Percentiles rank a stretch among this genome's conserved stretches.
phyloP scores from a whole-genome alignment of 2,888 invertebrate genomes.

The Beris morrisii region DNA sequence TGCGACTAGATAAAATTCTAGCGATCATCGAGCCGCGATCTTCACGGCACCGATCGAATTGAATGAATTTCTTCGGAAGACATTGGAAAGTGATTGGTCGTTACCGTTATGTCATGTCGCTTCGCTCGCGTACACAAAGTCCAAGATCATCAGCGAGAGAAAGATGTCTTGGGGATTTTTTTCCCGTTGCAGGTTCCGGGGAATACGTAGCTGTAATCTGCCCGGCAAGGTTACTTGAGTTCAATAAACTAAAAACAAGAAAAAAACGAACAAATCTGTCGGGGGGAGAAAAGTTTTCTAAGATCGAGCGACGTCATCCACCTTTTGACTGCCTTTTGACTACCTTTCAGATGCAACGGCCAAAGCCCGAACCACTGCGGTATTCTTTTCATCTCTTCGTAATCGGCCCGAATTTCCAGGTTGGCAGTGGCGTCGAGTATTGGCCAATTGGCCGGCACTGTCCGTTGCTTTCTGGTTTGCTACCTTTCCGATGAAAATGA shows the following conservation, averaged over 20 bases:
- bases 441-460: neutral
- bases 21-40: no score
- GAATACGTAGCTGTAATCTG: slow-evolving; percentile 15
- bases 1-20: no score
- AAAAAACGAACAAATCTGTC: neutral
- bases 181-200: slow-evolving; percentile 27
- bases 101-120: slow-evolving; percentile 16
- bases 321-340: neutral
- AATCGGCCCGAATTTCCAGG: neutral
- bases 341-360: neutral
- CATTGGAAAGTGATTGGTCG: slow-evolving; percentile 37
- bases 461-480: slow-evolving; percentile 9
- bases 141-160: neutral
- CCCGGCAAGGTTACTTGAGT: slow-evolving; percentile 33
- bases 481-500: slow-evolving; percentile 31
- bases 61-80: slow-evolving; percentile 23
- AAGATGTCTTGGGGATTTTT: slow-evolving; percentile 19
- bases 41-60: slow-evolving; percentile 8
- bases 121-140: slow-evolving; percentile 4
- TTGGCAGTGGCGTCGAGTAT: neutral
- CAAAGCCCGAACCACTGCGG: no score
- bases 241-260: slow-evolving; percentile 32
- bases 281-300: slow-evolving; percentile 15
- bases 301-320: neutral
- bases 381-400: neutral